A percentile compares a stretch with the other conserved stretches of the same genome.
Conservation (phyloP, 2,888 invertebrate genomes). For the Carpatolechia fugitivella region DNA sequence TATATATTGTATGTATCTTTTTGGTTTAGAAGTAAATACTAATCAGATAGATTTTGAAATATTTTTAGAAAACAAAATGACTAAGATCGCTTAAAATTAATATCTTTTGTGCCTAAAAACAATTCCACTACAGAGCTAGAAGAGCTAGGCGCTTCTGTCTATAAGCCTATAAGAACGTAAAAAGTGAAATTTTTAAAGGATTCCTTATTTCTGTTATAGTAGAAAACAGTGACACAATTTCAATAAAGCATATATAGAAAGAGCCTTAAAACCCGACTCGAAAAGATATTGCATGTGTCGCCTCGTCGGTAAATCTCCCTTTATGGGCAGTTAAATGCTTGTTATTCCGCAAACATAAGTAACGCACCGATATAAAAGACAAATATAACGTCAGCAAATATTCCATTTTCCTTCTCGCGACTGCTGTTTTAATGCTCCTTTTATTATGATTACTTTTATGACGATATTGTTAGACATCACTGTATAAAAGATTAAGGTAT, state of each 20-base stretch:
- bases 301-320: conserved; percentile 54
- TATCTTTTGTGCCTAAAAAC: too few species aligned
- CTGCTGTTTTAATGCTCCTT: conserved; percentile 33
- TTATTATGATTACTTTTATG: conserved; percentile 37
- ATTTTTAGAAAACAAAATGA: too few species aligned
- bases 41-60: too few species aligned
- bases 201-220: too few species aligned
- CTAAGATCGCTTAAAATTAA: too few species aligned
- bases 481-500: too few species aligned
- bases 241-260: conserved; percentile 19
- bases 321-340: conserved; percentile 69
- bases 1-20: too few species aligned
- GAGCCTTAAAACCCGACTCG: conserved; percentile 38
- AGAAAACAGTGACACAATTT: background rate
- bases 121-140: too few species aligned
- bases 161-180: too few species aligned
- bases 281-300: conserved; percentile 53
- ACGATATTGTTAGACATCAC: conserved; percentile 21
- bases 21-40: too few species aligned
- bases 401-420: conserved; percentile 24
- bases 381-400: conserved; percentile 45
- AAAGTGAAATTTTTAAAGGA: too few species aligned
- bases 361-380: conserved; percentile 43
- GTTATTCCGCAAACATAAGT: conserved; percentile 58
- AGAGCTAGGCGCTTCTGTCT: too few species aligned